phyloP scores from a whole-genome alignment of 2,888 invertebrate genomes.

The Eudasyphora cyanicolor region DNA sequence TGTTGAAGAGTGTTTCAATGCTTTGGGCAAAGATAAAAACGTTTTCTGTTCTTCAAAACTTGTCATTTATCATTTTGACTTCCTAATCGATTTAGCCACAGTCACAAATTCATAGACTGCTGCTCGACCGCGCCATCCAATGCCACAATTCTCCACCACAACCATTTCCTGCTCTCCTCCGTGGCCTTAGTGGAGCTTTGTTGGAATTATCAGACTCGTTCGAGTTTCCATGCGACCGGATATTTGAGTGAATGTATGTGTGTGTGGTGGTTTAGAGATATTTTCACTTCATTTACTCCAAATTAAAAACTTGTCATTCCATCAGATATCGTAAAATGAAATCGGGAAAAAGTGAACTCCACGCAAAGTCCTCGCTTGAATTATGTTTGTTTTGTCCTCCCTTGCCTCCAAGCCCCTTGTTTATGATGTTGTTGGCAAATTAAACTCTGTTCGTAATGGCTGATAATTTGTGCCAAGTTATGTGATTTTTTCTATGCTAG shows the following conservation, averaged over 20 bases:
- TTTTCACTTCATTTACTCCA: conserved; percentile 69
- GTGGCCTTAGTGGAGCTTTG: neutral
- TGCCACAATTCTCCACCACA: conserved; percentile 1
- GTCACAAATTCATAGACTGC: conserved; percentile 44
- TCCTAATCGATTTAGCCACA: conserved; percentile 58
- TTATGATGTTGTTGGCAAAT: neutral
- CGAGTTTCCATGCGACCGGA: conserved; percentile 14
- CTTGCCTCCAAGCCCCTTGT: too few species aligned
- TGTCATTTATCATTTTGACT: conserved; percentile 60
- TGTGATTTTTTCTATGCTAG: neutral
- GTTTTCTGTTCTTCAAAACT: conserved; percentile 23
- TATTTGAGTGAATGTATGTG: conserved; percentile 32
- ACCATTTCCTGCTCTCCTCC: conserved; percentile 39
- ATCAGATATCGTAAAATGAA: conserved; percentile 53
- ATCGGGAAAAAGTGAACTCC: conserved; percentile 57
- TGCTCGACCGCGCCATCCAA: too few species aligned
- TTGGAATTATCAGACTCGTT: neutral
- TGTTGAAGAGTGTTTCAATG: neutral
- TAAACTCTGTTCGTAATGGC: conserved; percentile 42
- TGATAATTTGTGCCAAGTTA: conserved; percentile 52
- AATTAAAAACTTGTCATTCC: conserved; percentile 68
- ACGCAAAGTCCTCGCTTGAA: neutral
- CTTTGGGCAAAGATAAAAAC: neutral
- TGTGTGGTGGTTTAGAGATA: conserved; percentile 59
- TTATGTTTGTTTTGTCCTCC: conserved; percentile 20